Evolutionary conservation across 1,140 invertebrate species (phyloP).

Genomic region (Bathynomus jamesi): DNA sequence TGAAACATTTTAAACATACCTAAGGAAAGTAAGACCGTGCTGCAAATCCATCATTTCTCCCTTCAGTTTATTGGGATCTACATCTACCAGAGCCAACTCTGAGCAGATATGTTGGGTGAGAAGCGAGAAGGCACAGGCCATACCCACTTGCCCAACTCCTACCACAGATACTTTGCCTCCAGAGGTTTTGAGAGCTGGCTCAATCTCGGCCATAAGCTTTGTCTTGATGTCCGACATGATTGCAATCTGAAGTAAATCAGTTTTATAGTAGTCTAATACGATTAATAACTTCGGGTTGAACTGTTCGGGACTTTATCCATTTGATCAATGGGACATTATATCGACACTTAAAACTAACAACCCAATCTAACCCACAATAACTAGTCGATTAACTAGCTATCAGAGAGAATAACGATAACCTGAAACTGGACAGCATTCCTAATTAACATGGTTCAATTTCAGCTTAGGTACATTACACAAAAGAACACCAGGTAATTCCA

Average conservation of each 20-base stretch:
- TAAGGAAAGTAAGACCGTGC: conserved; percentile 75
- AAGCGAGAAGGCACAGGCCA: conserved; percentile 84
- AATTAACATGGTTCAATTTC: too few relatives aligned
- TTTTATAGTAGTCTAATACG: background rate
- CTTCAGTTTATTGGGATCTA: conserved; percentile 64
- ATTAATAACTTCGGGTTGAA: too few relatives aligned
- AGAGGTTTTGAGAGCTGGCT: conserved; percentile 40
- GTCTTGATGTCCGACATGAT: conserved; percentile 6
- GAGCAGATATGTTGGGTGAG: conserved; percentile 72
- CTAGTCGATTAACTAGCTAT: too few relatives aligned
- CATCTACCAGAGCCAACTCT: conserved; percentile 72
- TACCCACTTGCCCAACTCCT: conserved; percentile 82
- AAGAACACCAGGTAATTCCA: too few relatives aligned
- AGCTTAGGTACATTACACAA: too few relatives aligned
- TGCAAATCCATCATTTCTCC: conserved; percentile 84
- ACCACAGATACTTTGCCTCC: conserved; percentile 75
- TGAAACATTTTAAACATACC: too few relatives aligned
- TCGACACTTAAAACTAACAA: too few relatives aligned
- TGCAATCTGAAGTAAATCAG: background rate
- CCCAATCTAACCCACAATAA: too few relatives aligned
- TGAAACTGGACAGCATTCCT: too few relatives aligned
- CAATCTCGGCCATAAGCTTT: conserved; percentile 28
- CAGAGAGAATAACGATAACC: too few relatives aligned
- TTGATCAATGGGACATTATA: too few relatives aligned
- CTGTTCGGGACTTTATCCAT: too few relatives aligned